phyloP scores from a whole-genome alignment of 2,113 vertebrate genomes.

The Ailuropoda melanoleuca region DNA sequence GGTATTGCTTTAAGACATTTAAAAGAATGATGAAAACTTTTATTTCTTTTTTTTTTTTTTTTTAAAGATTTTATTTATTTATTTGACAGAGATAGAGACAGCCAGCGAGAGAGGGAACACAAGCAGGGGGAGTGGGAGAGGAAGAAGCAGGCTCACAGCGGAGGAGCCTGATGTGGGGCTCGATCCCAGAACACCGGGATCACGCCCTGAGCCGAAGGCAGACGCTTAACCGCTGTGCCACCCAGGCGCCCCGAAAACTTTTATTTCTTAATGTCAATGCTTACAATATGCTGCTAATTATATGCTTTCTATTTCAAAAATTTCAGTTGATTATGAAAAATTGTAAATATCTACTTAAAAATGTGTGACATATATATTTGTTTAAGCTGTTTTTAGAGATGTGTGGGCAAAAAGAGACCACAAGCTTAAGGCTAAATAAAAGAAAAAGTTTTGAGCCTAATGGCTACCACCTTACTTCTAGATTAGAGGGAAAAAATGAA shows the following conservation, averaged over 20 bases:
- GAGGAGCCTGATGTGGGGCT: no score
- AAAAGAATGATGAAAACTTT: neutral
- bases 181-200: no score
- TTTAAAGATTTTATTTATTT: no score
- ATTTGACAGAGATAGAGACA: no score
- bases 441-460: neutral
- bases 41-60: no score
- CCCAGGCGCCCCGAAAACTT: no score
- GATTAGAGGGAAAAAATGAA: neutral
- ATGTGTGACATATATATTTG: neutral
- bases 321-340: neutral
- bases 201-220: no score
- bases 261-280: neutral
- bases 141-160: no score
- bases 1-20: neutral
- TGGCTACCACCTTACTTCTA: neutral
- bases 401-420: neutral
- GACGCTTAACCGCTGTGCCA: no score
- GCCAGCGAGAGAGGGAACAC: no score
- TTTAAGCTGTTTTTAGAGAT: neutral
- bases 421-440: neutral
- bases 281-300: neutral
- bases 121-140: no score
- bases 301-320: neutral
- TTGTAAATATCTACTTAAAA: neutral